phyloP scores from a whole-genome alignment of 2,113 vertebrate genomes.

The Pachyramphus minor region DNA sequence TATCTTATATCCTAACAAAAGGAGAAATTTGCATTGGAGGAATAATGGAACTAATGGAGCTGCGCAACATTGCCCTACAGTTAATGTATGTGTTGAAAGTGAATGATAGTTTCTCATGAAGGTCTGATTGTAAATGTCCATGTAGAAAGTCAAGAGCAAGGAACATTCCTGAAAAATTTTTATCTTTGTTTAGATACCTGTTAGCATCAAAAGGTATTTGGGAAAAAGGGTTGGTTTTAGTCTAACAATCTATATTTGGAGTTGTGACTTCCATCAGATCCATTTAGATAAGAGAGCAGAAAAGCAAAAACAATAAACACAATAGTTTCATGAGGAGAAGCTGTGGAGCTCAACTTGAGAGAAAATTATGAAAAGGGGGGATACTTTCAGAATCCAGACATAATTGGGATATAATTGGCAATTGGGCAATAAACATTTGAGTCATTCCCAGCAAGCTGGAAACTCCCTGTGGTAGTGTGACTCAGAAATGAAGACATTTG shows the following conservation, averaged over 20 bases:
- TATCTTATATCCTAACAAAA: neutral
- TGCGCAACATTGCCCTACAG: no score
- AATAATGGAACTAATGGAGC: neutral
- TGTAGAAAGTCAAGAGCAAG: neutral
- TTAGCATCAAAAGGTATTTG: neutral
- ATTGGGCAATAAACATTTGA: conserved; percentile 14
- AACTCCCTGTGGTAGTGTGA: conserved; percentile 39
- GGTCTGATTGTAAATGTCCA: neutral
- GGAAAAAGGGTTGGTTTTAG: neutral
- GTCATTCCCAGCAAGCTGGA: conserved; percentile 26
- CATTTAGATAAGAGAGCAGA: neutral
- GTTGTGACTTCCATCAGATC: neutral
- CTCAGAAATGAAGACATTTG: conserved; percentile 29
- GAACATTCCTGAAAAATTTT: neutral
- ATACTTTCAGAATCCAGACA: neutral
- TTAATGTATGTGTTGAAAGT: neutral
- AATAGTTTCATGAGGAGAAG: neutral
- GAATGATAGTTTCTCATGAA: neutral
- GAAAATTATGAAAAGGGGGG: neutral
- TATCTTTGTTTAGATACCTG: neutral
- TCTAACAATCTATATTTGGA: neutral
- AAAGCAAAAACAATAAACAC: neutral
- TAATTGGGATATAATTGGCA: conserved; percentile 13
- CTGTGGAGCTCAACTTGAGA: neutral
- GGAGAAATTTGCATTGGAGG: neutral